Conservation (phyloP, 2,888 invertebrate genomes). For the Stenurella melanura region DNA sequence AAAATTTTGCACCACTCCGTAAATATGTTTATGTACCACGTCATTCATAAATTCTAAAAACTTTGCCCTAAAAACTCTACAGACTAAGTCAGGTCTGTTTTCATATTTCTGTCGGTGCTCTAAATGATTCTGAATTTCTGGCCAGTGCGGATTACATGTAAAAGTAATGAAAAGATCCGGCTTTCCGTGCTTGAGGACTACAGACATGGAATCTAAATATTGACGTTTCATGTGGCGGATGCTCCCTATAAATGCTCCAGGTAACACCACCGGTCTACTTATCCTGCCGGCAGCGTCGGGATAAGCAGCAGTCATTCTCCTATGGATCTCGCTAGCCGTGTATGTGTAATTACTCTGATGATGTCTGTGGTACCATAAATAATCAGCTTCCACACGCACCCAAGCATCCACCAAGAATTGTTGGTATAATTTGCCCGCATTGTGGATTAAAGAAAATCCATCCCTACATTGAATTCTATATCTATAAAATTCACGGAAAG, state of each 20-base stretch:
- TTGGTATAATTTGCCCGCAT: background rate
- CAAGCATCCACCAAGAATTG: background rate
- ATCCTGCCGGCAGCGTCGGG: too few relatives aligned
- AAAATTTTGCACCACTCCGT: background rate
- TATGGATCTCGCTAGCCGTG: background rate
- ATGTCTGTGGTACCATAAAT: background rate
- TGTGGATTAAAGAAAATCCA: background rate
- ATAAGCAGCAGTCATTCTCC: too few relatives aligned
- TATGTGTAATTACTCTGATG: background rate
- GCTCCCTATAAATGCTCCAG: background rate
- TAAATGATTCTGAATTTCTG: background rate
- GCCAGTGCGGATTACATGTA: conserved; percentile 8
- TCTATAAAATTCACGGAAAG: too few relatives aligned
- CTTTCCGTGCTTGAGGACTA: background rate
- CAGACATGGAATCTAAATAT: background rate
- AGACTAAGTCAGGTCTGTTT: background rate
- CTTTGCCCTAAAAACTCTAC: background rate
- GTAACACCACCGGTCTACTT: background rate
- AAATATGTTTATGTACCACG: too few relatives aligned
- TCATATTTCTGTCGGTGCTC: background rate
- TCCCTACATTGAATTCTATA: too few relatives aligned
- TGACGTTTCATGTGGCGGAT: background rate
- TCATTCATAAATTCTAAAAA: too few relatives aligned
- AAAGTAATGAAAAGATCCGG: background rate
- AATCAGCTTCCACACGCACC: background rate